Evolutionary conservation across 2,888 invertebrate species (phyloP), one percentile per base, ranked within the genome.

Genomic region (Drosophila neonasuta): DNA sequence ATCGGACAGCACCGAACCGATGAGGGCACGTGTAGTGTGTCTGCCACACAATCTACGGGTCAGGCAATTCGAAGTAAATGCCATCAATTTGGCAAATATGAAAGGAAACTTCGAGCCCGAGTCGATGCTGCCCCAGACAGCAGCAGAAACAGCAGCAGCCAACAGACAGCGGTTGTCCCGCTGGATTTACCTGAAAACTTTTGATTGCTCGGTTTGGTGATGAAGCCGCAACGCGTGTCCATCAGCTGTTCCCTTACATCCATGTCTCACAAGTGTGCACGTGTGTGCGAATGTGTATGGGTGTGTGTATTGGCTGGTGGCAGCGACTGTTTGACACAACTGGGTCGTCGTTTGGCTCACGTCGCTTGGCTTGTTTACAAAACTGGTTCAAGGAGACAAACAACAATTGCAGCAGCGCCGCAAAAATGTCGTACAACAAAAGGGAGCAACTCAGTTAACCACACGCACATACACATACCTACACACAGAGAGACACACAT

Each of bases 311-410:
- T 42, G 20, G 57, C 64, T 54, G 49, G 49, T 36, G 83, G 50
- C 68, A 61, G 39, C 55, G 60, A 67, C 49, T 52, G 56, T 74
- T 74, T 82, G 82, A 77, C 82, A 85, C 64, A 80, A 74, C 79
- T 79, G 67, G 79, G 79, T 77, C 79, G 72, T 51, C 56, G 52
- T 63, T 42, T 63, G 29, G 50, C 59, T 48, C 9, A 34, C 34
- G 10, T 11, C 36, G 36, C 36, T 36, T n/a, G n/a, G 55, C 54
- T 60, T 68, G 71, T 67, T 77, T 63, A 55, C 56, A 36, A 74
- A 82, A 83, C 79, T 82, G 84, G 86, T 83, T 86, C 81, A 82
- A 82, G 81, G 81, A 80, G 79, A 83, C 79, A 86, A 76, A 66
- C 81, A 86, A 24, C 24, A 80, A 80, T 78, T 77, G 83, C 80